Evolutionary conservation across 2,888 invertebrate species (phyloP).

Genomic region (Auanema sp.): DNA sequence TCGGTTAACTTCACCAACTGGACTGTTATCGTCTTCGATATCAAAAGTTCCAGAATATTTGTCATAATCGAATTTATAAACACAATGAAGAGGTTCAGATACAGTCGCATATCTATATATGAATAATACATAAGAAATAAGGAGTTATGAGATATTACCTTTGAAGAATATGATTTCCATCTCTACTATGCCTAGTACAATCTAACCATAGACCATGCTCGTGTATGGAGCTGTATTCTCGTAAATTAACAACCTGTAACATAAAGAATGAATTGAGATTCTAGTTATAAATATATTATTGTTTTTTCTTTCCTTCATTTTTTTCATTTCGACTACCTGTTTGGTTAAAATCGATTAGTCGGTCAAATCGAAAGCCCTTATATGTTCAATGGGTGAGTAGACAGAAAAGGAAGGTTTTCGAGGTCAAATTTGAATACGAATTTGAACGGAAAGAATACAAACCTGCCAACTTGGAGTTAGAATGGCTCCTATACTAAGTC

Average conservation of each 20-base stretch:
- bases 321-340: not conserved
- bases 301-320: constrained; percentile 1
- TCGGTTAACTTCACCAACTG: constrained; percentile 62
- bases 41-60: constrained; percentile 63
- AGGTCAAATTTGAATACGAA: not conserved
- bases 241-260: constrained; percentile 53
- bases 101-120: constrained; percentile 55
- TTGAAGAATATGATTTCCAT: constrained; percentile 57
- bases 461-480: constrained; percentile 61
- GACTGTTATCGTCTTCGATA: constrained; percentile 62
- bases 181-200: constrained; percentile 59
- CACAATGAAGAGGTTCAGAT: constrained; percentile 61
- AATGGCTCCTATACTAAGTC: constrained; percentile 60
- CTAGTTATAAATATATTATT: constrained; percentile 3
- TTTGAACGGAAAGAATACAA: not conserved
- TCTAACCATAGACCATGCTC: constrained; percentile 63
- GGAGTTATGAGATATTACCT: constrained; percentile 33
- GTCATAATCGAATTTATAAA: constrained; percentile 63
- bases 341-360: not conserved
- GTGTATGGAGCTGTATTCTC: constrained; percentile 62
- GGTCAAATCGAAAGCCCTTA: too few relatives aligned
- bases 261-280: not conserved
- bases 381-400: too few relatives aligned
- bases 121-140: not conserved
- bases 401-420: too few relatives aligned